These are phyloP conservation scores for Mythimna lalbum DNA, from an alignment of 2,888 invertebrate species.

Conservation along the genomic window DNA sequence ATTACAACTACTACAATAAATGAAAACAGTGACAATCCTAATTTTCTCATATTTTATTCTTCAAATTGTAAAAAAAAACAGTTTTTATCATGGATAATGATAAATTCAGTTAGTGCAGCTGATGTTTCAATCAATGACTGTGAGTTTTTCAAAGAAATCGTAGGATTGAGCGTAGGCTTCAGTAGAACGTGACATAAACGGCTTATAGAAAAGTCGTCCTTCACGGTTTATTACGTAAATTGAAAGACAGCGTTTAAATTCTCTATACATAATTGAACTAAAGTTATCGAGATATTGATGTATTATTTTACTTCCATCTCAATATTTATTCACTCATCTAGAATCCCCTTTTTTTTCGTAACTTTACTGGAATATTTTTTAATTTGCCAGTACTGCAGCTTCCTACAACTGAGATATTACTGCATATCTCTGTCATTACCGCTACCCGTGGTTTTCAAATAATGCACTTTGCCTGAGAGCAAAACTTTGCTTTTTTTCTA, in stretches of 20 bases:
- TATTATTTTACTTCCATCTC: background rate
- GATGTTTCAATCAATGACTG: slow-evolving; percentile 1
- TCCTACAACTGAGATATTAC: background rate
- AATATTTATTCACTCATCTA: background rate
- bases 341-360: background rate
- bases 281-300: background rate
- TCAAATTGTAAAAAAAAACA: no score
- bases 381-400: background rate
- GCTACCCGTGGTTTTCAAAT: background rate
- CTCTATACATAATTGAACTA: background rate
- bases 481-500: no score
- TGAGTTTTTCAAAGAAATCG: slow-evolving; percentile 5
- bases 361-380: background rate
- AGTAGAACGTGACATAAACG: slow-evolving; percentile 22
- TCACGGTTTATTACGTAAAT: slow-evolving; percentile 22
- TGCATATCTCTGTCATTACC: background rate
- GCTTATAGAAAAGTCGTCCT: slow-evolving; percentile 23
- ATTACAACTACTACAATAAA: no score
- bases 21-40: no score
- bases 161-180: slow-evolving; percentile 28
- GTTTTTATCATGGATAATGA: background rate
- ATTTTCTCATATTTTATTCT: no score
- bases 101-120: background rate
- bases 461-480: background rate
- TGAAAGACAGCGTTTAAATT: background rate